These are phyloP conservation scores for Hydraecia micacea DNA, from an alignment of 2,888 invertebrate genomes.

Conservation along the genomic window DNA sequence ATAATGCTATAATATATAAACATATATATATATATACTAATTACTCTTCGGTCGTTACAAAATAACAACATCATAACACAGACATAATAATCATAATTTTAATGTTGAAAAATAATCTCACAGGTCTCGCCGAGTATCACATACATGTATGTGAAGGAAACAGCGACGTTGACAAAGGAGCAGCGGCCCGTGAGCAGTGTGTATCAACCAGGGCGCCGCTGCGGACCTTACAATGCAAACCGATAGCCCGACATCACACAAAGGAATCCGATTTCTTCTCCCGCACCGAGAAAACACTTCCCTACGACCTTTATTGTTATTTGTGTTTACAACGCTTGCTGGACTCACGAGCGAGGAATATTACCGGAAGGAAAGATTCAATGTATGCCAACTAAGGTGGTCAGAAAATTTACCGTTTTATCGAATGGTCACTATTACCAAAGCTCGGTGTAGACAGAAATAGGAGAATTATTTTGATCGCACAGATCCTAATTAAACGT, in stretches of 20 bases:
- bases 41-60: background rate
- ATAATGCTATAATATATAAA: too few species aligned
- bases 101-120: background rate
- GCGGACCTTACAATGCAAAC: slow-evolving; percentile 47
- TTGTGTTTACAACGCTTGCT: slow-evolving; percentile 24
- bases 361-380: background rate
- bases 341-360: background rate
- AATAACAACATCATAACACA: background rate
- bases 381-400: background rate
- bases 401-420: background rate
- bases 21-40: too few species aligned
- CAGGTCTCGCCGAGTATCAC: background rate
- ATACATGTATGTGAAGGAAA: slow-evolving; percentile 6
- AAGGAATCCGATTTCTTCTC: slow-evolving; percentile 59
- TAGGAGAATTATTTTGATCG: slow-evolving; percentile 57
- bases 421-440: slow-evolving; percentile 3
- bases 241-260: slow-evolving; percentile 56
- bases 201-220: slow-evolving; percentile 35
- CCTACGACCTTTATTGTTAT: background rate
- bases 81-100: background rate
- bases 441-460: slow-evolving; percentile 38
- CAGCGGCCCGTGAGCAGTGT: slow-evolving; percentile 9
- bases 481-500: slow-evolving; percentile 63
- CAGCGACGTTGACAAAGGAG: slow-evolving; percentile 29
- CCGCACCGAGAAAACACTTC: slow-evolving; percentile 6